phyloP scores from a whole-genome alignment of 2,113 vertebrate species.

The Ailuropoda melanoleuca region DNA sequence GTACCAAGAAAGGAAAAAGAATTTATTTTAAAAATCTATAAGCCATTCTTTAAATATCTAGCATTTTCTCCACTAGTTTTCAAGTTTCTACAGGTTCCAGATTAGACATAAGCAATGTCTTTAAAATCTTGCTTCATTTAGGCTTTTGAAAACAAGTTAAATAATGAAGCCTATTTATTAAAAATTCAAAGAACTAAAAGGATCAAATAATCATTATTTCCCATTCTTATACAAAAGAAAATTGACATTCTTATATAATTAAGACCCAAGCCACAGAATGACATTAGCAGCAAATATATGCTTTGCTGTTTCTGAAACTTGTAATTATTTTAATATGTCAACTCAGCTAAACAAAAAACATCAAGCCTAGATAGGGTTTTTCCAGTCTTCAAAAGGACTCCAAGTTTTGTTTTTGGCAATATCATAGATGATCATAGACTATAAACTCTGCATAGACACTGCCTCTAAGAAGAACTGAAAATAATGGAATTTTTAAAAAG shows the following conservation, averaged over 20 bases:
- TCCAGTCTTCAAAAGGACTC: background rate
- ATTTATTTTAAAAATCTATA: conserved; percentile 4
- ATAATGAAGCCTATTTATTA: background rate
- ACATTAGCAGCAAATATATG: background rate
- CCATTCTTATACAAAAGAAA: background rate
- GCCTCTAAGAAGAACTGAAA: conserved; percentile 24
- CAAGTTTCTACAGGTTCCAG: background rate
- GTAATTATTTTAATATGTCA: conserved; percentile 22
- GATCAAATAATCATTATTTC: conserved; percentile 26
- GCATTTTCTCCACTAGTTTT: background rate
- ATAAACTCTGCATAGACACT: background rate
- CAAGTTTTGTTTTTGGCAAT: background rate
- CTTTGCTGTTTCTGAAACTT: conserved; percentile 45
- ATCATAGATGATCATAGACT: background rate
- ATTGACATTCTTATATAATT: background rate
- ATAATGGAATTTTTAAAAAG: background rate
- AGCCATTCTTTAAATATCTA: background rate
- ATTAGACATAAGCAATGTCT: background rate
- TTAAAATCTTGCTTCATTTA: background rate
- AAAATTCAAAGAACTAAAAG: background rate
- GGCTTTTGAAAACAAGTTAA: conserved; percentile 29
- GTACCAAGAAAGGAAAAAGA: background rate
- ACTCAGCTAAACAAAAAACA: background rate
- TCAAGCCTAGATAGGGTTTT: background rate
- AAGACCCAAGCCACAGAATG: background rate